These are phyloP conservation scores for Lycaon pictus DNA, from an alignment of 2,113 vertebrate species.

Conservation along the genomic window DNA sequence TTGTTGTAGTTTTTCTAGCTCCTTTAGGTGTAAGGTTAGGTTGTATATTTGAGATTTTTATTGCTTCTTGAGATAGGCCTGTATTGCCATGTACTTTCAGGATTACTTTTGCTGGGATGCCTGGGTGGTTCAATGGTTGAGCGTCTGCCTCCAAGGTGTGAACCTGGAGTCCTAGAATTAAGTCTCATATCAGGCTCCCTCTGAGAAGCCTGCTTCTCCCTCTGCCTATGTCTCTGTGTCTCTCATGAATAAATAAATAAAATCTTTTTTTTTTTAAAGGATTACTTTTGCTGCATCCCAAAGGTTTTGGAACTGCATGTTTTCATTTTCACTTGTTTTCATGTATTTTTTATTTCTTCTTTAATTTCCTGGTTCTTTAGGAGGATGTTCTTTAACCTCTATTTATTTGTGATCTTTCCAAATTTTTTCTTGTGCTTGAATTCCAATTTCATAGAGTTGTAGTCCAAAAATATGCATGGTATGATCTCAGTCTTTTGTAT, in stretches of 20 bases:
- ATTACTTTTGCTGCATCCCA: background rate
- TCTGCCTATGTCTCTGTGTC: too few species aligned
- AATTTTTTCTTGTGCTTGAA: background rate
- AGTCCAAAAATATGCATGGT: background rate
- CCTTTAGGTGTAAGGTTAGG: background rate
- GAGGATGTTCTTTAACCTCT: background rate
- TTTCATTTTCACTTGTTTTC: background rate
- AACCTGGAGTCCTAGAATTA: too few species aligned
- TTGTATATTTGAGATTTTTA: background rate
- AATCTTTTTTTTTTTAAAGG: too few species aligned
- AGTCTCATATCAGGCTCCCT: too few species aligned
- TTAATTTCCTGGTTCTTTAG: background rate
- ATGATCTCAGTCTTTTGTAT: background rate
- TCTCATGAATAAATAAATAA: too few species aligned
- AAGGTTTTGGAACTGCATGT: background rate
- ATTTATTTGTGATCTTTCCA: background rate
- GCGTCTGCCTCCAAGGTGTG: too few species aligned
- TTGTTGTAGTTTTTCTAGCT: background rate
- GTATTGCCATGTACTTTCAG: background rate
- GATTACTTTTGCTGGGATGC: background rate
- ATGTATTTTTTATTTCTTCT: background rate
- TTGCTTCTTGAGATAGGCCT: background rate
- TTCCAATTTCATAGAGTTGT: background rate
- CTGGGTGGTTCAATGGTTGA: too few species aligned
- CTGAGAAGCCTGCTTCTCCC: too few species aligned